phyloP scores from a whole-genome alignment of 1,140 invertebrate species.

The Ctenoplectra terminalis region DNA sequence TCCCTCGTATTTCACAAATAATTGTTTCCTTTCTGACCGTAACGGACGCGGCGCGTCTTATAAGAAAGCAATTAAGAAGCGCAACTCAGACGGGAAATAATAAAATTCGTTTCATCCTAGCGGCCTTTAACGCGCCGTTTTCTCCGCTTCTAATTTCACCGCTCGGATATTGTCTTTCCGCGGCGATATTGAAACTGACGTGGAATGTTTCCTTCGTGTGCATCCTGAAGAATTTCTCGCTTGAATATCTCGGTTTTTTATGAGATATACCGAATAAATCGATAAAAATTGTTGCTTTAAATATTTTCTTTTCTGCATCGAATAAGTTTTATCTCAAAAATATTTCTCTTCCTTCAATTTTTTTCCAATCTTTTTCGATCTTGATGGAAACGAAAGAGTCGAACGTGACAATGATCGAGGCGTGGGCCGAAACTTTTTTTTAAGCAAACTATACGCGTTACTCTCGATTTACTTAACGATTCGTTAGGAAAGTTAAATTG shows the following conservation, averaged over 20 bases:
- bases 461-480: neutral
- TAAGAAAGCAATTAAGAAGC: neutral
- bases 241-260: neutral
- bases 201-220: neutral
- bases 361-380: too few relatives aligned
- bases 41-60: neutral
- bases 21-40: neutral
- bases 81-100: neutral
- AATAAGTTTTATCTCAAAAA: too few relatives aligned
- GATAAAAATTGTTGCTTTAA: too few relatives aligned
- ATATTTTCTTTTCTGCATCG: too few relatives aligned
- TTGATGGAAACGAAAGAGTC: too few relatives aligned
- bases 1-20: neutral
- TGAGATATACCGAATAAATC: too few relatives aligned
- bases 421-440: neutral
- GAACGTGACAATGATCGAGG: neutral
- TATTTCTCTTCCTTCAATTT: too few relatives aligned
- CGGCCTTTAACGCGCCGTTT: neutral
- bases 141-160: conserved; percentile 22
- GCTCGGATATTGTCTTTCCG: conserved; percentile 13
- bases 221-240: neutral
- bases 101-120: conserved; percentile 13
- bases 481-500: conserved; percentile 25
- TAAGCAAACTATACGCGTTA: neutral
- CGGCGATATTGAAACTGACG: conserved; percentile 23